phyloP scores from a whole-genome alignment of 2,797 vertebrate genomes.

The Malurus leucopterus region DNA sequence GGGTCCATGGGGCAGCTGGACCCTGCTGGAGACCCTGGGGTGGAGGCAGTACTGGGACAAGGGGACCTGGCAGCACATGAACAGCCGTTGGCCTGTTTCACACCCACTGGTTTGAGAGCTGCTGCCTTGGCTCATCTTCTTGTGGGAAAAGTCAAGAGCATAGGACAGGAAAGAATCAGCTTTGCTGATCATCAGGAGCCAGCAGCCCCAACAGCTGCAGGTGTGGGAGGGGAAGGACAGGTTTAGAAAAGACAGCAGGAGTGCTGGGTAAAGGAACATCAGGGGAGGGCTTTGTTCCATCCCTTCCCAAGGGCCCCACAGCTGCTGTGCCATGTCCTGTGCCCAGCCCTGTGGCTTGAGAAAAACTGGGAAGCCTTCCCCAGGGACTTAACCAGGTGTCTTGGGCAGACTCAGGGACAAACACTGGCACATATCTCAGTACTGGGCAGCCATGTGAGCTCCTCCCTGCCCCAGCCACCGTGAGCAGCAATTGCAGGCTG shows the following conservation, averaged over 20 bases:
- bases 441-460: not conserved
- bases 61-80: not conserved
- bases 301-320: not conserved
- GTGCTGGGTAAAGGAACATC: too few species aligned
- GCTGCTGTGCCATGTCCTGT: accelerated
- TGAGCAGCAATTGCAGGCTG: not conserved
- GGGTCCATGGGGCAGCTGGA: not conserved
- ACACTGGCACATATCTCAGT: not conserved
- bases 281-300: not conserved
- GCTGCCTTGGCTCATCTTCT: not conserved
- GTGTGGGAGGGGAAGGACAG: not conserved
- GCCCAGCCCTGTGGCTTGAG: not conserved
- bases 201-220: not conserved
- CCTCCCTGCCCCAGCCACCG: not conserved
- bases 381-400: not conserved
- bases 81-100: not conserved
- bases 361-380: not conserved
- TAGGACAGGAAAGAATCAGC: not conserved
- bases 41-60: not conserved
- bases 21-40: not conserved
- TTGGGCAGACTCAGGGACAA: not conserved
- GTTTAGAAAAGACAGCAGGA: not conserved
- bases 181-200: not conserved
- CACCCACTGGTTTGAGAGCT: not conserved
- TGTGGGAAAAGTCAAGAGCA: not conserved